Evolutionary conservation across 1,140 invertebrate species (phyloP).

Genomic region (Cecropterus lyciades): DNA sequence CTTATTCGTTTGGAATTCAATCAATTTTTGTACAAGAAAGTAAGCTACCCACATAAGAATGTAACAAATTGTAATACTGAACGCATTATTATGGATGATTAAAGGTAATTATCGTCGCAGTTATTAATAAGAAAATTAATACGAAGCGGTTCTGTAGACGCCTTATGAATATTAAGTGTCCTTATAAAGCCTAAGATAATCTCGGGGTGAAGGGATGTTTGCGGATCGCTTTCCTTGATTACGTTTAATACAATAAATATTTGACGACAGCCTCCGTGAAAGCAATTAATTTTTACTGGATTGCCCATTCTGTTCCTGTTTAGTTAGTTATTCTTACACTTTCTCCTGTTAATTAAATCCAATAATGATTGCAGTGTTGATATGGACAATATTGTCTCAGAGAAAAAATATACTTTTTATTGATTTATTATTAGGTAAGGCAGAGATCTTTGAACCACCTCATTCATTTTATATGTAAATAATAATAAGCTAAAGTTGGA

Average conservation of each 20-base stretch:
- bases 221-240: conserved; percentile 53
- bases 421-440: no score
- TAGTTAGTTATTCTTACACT: conserved; percentile 15
- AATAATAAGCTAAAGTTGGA: no score
- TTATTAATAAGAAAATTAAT: conserved; percentile 4
- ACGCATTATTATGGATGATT: background rate
- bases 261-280: conserved; percentile 44
- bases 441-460: no score
- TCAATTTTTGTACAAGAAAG: no score
- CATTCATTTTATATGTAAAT: no score
- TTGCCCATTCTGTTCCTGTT: conserved; percentile 25
- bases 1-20: no score
- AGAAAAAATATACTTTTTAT: no score
- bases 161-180: conserved; percentile 22
- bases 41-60: no score
- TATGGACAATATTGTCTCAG: background rate
- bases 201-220: conserved; percentile 40
- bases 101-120: background rate
- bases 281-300: conserved; percentile 38
- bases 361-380: background rate
- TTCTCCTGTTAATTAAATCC: conserved; percentile 30
- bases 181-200: conserved; percentile 45
- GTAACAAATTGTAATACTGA: no score
- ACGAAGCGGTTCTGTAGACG: background rate
- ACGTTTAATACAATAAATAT: conserved; percentile 53